These are phyloP conservation scores for Vollenhovia emeryi DNA, from an alignment of 1,140 invertebrate genomes.

Conservation along the genomic window DNA sequence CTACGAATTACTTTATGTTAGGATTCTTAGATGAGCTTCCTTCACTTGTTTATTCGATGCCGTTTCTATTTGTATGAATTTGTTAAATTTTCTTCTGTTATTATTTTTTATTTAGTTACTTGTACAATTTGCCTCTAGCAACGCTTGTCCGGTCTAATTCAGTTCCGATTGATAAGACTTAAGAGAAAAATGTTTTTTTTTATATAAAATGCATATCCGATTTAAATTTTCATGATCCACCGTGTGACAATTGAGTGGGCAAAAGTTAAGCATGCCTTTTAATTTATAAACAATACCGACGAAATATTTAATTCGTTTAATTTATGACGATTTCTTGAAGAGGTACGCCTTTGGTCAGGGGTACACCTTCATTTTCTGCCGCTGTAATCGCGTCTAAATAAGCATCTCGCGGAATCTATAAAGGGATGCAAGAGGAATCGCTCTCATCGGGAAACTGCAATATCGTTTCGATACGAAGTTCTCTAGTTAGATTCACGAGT, in stretches of 20 bases:
- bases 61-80: too few relatives aligned
- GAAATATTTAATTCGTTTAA: background rate
- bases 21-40: background rate
- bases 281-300: background rate
- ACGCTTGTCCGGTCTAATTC: too few relatives aligned
- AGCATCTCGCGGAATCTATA: slow-evolving; percentile 37
- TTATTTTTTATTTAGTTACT: too few relatives aligned
- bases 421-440: slow-evolving; percentile 19
- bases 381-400: background rate
- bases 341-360: background rate
- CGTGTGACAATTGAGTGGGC: background rate
- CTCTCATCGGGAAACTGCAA: slow-evolving; percentile 36
- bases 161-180: too few relatives aligned
- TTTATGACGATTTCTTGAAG: background rate
- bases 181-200: too few relatives aligned
- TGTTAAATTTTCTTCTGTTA: too few relatives aligned
- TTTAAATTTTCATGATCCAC: too few relatives aligned
- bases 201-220: too few relatives aligned
- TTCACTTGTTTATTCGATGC: too few relatives aligned
- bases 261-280: background rate
- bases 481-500: slow-evolving; percentile 50
- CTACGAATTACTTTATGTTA: background rate
- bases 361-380: background rate
- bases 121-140: too few relatives aligned
- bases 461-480: slow-evolving; percentile 56